Evolutionary conservation across 2,113 vertebrate genomes (phyloP).

Genomic region (Charadrius vociferus): DNA sequence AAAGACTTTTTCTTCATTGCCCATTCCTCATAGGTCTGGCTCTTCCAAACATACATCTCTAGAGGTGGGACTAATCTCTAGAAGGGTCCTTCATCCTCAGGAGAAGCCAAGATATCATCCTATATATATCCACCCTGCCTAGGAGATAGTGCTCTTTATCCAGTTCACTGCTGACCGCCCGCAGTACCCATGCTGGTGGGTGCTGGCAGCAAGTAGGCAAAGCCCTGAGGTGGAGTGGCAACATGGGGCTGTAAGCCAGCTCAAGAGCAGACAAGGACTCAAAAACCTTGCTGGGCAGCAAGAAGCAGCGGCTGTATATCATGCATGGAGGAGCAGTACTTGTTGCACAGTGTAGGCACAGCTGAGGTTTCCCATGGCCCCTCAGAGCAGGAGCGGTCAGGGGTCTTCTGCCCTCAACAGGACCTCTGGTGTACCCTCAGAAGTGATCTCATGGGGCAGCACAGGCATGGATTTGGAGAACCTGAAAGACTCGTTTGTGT

Average conservation of each 20-base stretch:
- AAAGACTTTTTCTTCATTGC: background rate
- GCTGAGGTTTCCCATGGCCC: fast-evolving
- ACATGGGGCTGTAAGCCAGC: background rate
- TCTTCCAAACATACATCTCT: background rate
- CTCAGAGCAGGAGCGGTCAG: fast-evolving
- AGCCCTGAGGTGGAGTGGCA: background rate
- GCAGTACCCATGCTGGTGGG: fast-evolving
- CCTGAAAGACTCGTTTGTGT: background rate
- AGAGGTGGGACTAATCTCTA: background rate
- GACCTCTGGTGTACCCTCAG: background rate
- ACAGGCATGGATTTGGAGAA: background rate
- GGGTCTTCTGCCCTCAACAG: background rate
- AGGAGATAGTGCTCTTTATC: background rate
- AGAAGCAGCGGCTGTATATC: background rate
- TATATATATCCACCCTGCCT: background rate
- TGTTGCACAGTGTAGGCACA: fast-evolving
- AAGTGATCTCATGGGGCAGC: background rate
- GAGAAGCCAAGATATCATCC: background rate
- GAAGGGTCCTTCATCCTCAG: background rate
- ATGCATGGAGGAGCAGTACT: background rate
- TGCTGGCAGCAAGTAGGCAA: background rate
- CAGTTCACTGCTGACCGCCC: background rate
- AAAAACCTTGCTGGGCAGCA: background rate
- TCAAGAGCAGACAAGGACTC: background rate
- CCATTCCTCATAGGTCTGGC: background rate